Base-by-base conservation (phyloP, 1,140 invertebrate species). In the Macrostomum lignano region DNA sequence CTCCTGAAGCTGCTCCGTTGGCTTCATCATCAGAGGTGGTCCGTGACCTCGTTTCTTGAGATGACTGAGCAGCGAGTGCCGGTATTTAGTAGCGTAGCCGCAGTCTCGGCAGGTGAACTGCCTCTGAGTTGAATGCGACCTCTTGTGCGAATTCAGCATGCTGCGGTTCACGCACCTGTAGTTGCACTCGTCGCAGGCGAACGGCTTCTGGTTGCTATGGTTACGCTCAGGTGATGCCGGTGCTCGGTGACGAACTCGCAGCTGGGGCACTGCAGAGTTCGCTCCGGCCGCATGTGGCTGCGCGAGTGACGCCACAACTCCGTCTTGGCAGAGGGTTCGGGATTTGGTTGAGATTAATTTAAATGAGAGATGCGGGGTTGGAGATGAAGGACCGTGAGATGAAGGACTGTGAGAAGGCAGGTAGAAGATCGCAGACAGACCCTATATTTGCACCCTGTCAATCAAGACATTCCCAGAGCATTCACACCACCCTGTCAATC, bases 231-330 rank as follows among this genome's bases (percentile, higher is more conserved):
- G 45, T 98, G 88, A 51, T 98, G 91, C 44, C 96, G 96, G 58
- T 81, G 86, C 48, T 96, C 84, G 0, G 91, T 98, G 0, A 93
- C 79, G 50, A 98, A 98, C 0, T 75, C 73, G 49, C 91, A 98
- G 42, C 73, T 68, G 1, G 72, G 70, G 44, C 91, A 98, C 19
- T 67, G 68, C 1, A 98, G 59, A 35, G 84, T 62, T 47, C 86
- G 88, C 37, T 91, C 82, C 0, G 68, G 66, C 41, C 79, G 81
- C 38, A 96, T 91, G 56, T 96, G 91, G 4, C 58, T 60, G 10
- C 66, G 67, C 0, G 51, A 44, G 52, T 98, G 91, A 7, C 71
- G 66, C 81, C 84, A 96, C 42, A 77, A 86, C 24, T 77, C 76
- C 2, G 49, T 50, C 58, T 93, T 93, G 1, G 74, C 82, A 2